These are phyloP conservation scores for Ptilorrhoa leucosticta DNA, from an alignment of 2,113 vertebrate species.

Conservation along the genomic window DNA sequence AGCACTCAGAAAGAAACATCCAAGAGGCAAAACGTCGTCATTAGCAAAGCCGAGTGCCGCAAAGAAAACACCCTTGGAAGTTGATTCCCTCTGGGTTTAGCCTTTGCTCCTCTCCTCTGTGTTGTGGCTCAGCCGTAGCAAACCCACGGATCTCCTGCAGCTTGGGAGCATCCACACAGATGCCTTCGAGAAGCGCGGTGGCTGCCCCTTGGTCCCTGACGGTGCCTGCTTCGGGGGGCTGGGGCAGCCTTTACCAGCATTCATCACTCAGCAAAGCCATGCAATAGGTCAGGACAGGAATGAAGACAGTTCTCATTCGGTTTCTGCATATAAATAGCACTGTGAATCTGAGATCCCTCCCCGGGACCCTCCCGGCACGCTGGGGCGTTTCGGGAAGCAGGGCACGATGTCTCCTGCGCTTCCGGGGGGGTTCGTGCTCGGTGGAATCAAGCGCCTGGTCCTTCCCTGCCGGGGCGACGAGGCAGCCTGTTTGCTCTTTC, in stretches of 20 bases:
- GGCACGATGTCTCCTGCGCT: neutral
- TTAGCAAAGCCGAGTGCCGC: neutral
- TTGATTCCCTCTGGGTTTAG: neutral
- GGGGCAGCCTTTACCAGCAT: neutral
- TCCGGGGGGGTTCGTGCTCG: neutral
- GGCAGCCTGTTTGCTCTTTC: neutral
- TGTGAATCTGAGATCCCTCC: constrained; percentile 11
- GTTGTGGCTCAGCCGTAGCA: neutral
- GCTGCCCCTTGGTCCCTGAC: neutral
- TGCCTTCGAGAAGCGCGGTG: neutral
- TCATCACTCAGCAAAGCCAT: neutral
- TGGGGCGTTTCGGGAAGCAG: neutral
- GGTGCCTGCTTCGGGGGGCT: neutral
- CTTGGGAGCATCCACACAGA: neutral
- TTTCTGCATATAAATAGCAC: neutral
- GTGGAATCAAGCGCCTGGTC: neutral
- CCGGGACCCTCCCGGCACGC: neutral
- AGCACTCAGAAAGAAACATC: neutral
- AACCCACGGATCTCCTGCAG: neutral
- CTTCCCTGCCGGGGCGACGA: neutral
- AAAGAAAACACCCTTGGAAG: neutral
- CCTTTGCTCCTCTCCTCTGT: neutral
- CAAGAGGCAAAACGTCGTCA: fast-evolving
- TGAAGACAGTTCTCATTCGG: neutral
- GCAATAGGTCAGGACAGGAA: constrained; percentile 1